Base-by-base conservation (phyloP, 2,888 invertebrate genomes). In the Eucriotettix oculatus region DNA sequence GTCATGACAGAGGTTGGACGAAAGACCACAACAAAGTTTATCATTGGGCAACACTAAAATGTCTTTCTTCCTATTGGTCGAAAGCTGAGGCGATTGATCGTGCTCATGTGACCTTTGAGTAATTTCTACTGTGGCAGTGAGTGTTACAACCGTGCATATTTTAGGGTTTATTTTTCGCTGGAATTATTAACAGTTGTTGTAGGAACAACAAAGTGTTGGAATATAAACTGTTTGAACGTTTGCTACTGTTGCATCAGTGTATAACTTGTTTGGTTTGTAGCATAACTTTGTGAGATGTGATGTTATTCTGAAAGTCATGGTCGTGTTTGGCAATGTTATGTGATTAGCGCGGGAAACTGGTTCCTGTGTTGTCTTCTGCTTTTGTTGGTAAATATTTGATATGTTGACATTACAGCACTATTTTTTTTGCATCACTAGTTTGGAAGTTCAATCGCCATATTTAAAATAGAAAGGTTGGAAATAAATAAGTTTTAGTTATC, bases 61-160 rank as follows among this genome's bases (percentile, higher is more conserved):
- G 53, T 54, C 54, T 53, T 44, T 54, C 52, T 58, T 44, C 55
- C 59, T 56, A 65, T 65, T 65, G 65, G 65, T 56, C 44, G 58
- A 52, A 53, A 41, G 40, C 14, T 48, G 43, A 60, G 61, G 62
- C 62, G 64, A 65, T 64, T 64, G 65, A 65, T 65, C 63, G 64
- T 64, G 63, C 60, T 63, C 64, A 64, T 64, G 64, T 65, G 65
- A 65, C 65, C 65, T 65, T 65, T 63, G 61, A 62, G 63, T 62
- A 62, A 59, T 63, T 62, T 61, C 61, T 57, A 48, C 41, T 44
- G 54, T 44, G 58, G 56, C 41, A 52, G 41, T 42, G 57, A 54
- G 55, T 57, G 54, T 29, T 40, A 54, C 40, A 53, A 42, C 44
- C 29, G 40, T 52, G 44, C 58, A 53, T 59, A 29, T 54, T 57